A percentile compares a stretch with the other conserved stretches of the same genome.
Conservation (phyloP, 2,113 vertebrate species). For the Neolamprologus caudopunctatus region DNA sequence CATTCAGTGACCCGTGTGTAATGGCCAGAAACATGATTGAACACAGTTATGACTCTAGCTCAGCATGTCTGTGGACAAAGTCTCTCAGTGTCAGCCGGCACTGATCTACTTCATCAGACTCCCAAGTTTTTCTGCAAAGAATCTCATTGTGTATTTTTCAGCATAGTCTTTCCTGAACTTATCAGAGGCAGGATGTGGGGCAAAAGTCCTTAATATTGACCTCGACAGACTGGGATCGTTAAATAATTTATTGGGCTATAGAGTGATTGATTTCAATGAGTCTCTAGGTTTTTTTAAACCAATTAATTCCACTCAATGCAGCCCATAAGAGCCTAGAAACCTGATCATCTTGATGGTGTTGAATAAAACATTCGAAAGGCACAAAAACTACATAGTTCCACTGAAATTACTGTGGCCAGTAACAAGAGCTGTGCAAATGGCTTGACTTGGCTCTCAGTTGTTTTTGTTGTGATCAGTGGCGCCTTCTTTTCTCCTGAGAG, state of each 20-base stretch:
- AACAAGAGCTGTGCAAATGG: background rate
- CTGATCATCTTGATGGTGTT: background rate
- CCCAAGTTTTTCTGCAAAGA: background rate
- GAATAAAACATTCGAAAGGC: background rate
- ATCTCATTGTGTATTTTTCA: background rate
- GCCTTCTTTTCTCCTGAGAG: slow-evolving; percentile 17
- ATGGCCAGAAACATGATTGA: background rate
- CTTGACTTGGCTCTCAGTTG: background rate
- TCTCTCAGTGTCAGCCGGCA: background rate
- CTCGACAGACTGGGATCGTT: background rate
- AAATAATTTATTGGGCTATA: slow-evolving; percentile 13
- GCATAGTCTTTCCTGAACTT: background rate
- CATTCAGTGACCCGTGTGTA: background rate
- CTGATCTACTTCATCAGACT: background rate
- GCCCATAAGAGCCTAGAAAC: background rate
- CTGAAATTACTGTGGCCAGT: background rate
- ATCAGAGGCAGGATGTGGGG: background rate
- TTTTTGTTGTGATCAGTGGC: background rate
- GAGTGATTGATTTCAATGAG: background rate
- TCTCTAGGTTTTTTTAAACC: background rate
- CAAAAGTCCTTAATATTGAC: background rate
- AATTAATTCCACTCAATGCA: background rate
- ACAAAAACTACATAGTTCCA: background rate
- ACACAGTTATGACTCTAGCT: background rate
- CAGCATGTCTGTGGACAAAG: background rate